These are phyloP conservation scores for Ceuthmochares aereus DNA, from an alignment of 2,113 vertebrate genomes.

Conservation along the genomic window DNA sequence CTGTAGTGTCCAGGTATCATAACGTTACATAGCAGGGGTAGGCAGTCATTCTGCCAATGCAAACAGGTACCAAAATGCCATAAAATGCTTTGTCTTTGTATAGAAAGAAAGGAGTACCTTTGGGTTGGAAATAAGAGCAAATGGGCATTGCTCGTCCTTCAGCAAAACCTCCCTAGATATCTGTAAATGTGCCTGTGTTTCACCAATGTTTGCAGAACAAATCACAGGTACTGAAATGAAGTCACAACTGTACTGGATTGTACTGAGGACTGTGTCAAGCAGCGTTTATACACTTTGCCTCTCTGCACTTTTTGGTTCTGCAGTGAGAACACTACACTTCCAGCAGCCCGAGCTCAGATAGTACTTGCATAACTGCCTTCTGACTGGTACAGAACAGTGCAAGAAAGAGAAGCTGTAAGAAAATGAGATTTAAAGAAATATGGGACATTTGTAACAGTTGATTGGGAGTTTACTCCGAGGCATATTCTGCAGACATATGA, in stretches of 20 bases:
- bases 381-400: not conserved
- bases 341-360: not conserved
- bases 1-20: not conserved
- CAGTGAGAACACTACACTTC: not conserved
- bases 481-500: accelerated
- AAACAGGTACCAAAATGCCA: not conserved
- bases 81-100: not conserved
- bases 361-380: not conserved
- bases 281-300: not conserved
- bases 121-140: not conserved
- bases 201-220: not conserved
- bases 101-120: not conserved
- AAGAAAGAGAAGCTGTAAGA: not conserved
- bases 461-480: not conserved
- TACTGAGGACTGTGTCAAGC: not conserved
- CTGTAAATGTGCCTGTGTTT: not conserved
- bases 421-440: not conserved
- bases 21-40: not conserved
- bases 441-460: accelerated
- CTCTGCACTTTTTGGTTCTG: not conserved
- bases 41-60: not conserved
- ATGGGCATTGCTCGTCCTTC: not conserved
- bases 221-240: not conserved
- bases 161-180: not conserved
- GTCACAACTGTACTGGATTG: not conserved